Evolutionary conservation across 2,797 vertebrate genomes (phyloP).

Genomic region (Periparus ater): DNA sequence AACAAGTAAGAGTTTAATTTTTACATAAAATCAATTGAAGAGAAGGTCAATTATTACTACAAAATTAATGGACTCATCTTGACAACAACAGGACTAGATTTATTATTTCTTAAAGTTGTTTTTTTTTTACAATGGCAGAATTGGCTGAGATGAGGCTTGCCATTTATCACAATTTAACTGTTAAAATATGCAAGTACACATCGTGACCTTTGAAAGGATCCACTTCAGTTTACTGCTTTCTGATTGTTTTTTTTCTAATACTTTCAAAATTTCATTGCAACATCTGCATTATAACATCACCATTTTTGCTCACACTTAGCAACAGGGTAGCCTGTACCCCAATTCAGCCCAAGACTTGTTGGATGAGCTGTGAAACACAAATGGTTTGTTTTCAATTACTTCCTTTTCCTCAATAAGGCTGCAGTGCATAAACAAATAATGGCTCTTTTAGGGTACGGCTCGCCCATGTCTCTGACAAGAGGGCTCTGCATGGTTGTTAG

Average conservation of each 20-base stretch:
- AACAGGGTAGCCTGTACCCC: background rate
- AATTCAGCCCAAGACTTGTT: background rate
- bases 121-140: background rate
- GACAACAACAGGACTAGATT: background rate
- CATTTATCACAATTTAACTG: background rate
- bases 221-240: background rate
- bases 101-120: background rate
- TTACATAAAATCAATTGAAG: background rate
- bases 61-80: background rate
- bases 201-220: background rate
- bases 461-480: background rate
- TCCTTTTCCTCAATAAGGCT: background rate
- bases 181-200: background rate
- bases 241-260: background rate
- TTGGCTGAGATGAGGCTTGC: background rate
- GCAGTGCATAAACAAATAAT: background rate
- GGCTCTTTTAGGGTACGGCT: background rate
- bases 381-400: background rate
- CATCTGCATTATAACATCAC: background rate
- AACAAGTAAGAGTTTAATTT: background rate
- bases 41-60: background rate
- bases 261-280: background rate
- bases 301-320: accelerated
- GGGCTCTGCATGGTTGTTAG: background rate
- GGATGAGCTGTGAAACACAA: background rate